These are phyloP conservation scores for Oligia strigilis DNA, from an alignment of 2,888 invertebrate genomes.

Conservation along the genomic window DNA sequence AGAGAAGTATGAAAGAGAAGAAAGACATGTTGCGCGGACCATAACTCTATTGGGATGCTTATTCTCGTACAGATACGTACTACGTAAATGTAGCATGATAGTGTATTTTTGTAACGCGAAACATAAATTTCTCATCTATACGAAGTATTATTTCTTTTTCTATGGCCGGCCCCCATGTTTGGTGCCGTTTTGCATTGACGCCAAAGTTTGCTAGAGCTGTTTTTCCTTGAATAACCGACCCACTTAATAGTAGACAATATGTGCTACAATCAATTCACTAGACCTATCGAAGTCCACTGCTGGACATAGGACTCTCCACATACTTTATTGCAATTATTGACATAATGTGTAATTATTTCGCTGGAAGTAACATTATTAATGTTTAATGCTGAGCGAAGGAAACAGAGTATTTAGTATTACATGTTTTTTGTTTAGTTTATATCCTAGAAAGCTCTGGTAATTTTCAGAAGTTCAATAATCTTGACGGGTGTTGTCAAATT, in stretches of 20 bases:
- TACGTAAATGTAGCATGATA: background rate
- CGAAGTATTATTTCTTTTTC: constrained; percentile 16
- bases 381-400: background rate
- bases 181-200: background rate
- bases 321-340: constrained; percentile 1
- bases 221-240: background rate
- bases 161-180: background rate
- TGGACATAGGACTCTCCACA: background rate
- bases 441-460: background rate
- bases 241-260: background rate
- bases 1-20: background rate
- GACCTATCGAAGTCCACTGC: background rate
- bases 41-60: background rate
- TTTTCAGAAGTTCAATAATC: background rate
- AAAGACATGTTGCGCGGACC: background rate
- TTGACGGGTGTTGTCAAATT: constrained; percentile 13
- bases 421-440: background rate
- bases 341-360: background rate
- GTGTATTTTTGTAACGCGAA: background rate
- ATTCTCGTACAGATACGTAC: background rate
- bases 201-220: constrained; percentile 16
- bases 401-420: background rate
- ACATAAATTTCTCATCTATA: background rate
- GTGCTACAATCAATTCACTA: background rate
- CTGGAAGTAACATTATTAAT: background rate